Conservation (phyloP, 2,113 vertebrate genomes). For the Urocolius indicus region DNA sequence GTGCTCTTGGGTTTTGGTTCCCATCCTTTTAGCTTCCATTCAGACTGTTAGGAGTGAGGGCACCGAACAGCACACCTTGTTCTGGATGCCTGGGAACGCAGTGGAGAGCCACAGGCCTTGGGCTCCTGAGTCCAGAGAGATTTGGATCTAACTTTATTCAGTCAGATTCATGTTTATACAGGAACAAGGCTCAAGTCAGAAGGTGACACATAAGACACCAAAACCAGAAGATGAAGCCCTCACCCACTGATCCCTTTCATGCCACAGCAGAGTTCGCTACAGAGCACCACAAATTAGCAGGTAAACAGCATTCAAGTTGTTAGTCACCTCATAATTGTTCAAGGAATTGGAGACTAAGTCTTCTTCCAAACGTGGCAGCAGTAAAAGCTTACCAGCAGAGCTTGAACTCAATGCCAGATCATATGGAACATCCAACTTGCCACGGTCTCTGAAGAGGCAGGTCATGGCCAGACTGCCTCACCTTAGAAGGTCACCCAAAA, state of each 20-base stretch:
- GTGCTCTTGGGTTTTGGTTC: not conserved
- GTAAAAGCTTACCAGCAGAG: not conserved
- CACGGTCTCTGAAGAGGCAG: not conserved
- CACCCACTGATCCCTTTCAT: not conserved
- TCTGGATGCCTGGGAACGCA: rapidly evolving
- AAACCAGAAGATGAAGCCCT: not conserved
- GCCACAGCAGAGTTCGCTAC: not conserved
- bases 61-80: not conserved
- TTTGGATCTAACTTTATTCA: not conserved
- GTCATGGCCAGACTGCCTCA: not conserved
- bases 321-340: not conserved
- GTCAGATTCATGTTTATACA: not conserved
- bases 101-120: rapidly evolving
- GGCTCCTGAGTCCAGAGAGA: not conserved
- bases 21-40: not conserved
- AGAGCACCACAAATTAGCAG: not conserved
- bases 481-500: not conserved
- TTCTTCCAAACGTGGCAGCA: not conserved
- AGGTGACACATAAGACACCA: not conserved
- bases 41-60: not conserved
- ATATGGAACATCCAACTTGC: not conserved
- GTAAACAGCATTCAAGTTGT: not conserved
- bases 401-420: not conserved
- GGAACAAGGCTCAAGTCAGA: not conserved
- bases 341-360: not conserved